phyloP scores from a whole-genome alignment of 2,888 invertebrate species.

The Caenorhabditis doughertyi region DNA sequence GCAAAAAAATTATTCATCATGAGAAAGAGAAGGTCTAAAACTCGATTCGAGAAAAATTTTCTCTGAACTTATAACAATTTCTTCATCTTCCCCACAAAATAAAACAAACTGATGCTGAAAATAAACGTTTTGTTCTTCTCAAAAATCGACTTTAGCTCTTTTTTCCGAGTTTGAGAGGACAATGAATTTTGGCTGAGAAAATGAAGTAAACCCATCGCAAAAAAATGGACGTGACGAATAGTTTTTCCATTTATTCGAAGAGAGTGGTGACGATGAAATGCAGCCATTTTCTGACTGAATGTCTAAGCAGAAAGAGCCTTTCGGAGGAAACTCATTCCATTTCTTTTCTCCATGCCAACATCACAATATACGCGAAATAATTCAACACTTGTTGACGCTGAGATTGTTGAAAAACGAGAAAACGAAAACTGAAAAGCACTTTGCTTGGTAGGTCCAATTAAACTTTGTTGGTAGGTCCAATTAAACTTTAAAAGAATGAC shows the following conservation, averaged over 20 bases:
- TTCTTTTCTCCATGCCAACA: conserved; percentile 55
- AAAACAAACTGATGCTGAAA: conserved; percentile 9
- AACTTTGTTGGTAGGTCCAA: too few relatives aligned
- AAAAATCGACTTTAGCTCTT: conserved; percentile 14
- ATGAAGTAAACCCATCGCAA: conserved; percentile 47
- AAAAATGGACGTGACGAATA: conserved; percentile 48
- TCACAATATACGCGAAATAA: conserved; percentile 43
- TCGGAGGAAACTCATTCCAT: conserved; percentile 39
- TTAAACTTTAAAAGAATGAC: neutral
- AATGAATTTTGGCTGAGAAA: conserved; percentile 42
- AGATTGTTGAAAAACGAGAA: conserved; percentile 4
- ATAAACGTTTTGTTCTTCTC: conserved; percentile 11
- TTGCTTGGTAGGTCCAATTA: too few relatives aligned
- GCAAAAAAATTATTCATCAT: neutral
- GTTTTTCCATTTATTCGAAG: conserved; percentile 41
- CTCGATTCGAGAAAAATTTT: neutral
- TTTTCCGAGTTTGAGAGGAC: neutral
- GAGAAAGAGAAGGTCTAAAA: neutral
- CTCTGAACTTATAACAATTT: too few relatives aligned
- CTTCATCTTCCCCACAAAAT: neutral
- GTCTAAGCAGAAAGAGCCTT: conserved; percentile 6
- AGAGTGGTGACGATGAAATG: conserved; percentile 26
- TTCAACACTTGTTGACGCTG: conserved; percentile 40
- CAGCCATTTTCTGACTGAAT: conserved; percentile 34
- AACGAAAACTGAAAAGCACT: conserved; percentile 2